phyloP scores from a whole-genome alignment of 2,797 vertebrate genomes.

The Morus bassanus region DNA sequence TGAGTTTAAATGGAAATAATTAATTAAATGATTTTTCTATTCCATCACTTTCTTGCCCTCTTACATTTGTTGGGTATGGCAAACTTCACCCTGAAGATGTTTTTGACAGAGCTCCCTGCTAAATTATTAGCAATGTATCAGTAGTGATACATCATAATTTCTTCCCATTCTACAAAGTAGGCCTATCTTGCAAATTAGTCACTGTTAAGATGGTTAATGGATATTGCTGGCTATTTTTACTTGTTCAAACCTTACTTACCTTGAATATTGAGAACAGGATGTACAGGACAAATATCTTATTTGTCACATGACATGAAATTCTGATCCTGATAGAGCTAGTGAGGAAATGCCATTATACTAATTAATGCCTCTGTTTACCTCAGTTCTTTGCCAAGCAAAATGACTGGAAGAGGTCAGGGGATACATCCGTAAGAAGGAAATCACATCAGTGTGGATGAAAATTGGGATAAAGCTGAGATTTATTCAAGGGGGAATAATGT shows the following conservation, averaged over 20 bases:
- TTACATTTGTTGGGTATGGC: background rate
- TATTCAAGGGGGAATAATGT: background rate
- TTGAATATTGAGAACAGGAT: background rate
- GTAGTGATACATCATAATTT: background rate
- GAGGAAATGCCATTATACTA: background rate
- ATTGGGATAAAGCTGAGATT: background rate
- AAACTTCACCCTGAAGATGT: background rate
- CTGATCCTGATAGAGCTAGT: background rate
- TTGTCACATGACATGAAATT: background rate
- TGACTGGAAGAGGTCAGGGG: background rate
- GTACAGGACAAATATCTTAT: background rate
- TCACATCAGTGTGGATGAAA: background rate
- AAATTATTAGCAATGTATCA: background rate
- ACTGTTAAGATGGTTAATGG: background rate
- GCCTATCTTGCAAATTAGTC: background rate
- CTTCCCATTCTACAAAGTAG: background rate
- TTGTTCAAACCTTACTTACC: background rate
- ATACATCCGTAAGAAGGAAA: background rate
- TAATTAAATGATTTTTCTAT: background rate
- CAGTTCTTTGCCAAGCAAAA: background rate
- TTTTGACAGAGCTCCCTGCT: background rate
- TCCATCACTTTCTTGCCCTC: background rate
- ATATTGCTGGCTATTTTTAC: background rate
- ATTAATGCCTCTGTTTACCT: background rate
- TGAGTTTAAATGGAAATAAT: background rate